These are phyloP conservation scores for Acrocera orbiculus DNA, from an alignment of 2,888 invertebrate species.

Conservation along the genomic window DNA sequence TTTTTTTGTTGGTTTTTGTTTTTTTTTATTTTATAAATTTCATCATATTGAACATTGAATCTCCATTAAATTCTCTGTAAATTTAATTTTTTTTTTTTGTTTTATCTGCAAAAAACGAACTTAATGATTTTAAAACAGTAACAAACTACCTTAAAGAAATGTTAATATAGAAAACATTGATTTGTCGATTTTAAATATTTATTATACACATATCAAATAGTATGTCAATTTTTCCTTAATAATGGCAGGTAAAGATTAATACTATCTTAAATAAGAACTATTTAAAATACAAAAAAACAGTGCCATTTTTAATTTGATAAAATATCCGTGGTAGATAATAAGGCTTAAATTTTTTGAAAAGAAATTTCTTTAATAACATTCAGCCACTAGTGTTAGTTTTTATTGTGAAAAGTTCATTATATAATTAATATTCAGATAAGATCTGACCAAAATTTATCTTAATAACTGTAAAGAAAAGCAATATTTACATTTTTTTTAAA, in stretches of 20 bases:
- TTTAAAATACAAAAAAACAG: too few species aligned
- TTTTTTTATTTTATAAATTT: not conserved
- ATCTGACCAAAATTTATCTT: too few species aligned
- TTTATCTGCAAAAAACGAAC: not conserved
- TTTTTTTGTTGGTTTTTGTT: not conserved
- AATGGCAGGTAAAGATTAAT: constrained; percentile 7
- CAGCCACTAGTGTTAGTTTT: too few species aligned
- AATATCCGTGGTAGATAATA: too few species aligned
- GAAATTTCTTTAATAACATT: too few species aligned
- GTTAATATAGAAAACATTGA: too few species aligned
- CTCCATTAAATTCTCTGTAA: constrained; percentile 2
- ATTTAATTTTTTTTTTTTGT: not conserved
- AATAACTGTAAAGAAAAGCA: too few species aligned
- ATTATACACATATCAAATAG: constrained; percentile 13
- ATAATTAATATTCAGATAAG: too few species aligned
- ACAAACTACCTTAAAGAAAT: not conserved
- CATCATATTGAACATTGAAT: not conserved
- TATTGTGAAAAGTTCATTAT: too few species aligned
- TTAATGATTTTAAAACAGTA: not conserved
- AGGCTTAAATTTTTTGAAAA: too few species aligned
- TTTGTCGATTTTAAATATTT: constrained; percentile 5
- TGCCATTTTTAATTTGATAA: too few species aligned
- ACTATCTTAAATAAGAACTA: constrained; percentile 3
- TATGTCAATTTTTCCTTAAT: constrained; percentile 12
- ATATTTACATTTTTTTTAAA: too few species aligned